Conservation (phyloP, 2,888 invertebrate species). For the Timandra comae region DNA sequence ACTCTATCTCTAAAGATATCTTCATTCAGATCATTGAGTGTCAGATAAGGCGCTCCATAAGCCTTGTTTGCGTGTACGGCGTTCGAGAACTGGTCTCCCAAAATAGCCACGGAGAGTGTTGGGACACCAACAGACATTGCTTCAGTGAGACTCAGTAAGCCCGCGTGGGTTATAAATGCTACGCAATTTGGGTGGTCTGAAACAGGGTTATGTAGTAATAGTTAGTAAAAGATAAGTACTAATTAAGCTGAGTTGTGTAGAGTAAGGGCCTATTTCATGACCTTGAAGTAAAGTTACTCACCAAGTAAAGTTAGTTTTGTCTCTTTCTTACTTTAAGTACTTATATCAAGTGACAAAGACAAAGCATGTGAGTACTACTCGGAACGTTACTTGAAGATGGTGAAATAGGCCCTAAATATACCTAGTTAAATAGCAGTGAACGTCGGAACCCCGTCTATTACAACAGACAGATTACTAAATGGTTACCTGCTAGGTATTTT, state of each 20-base stretch:
- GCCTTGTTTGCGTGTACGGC: constrained; percentile 37
- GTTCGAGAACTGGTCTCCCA: constrained; percentile 70
- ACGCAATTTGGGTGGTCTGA: constrained; percentile 78
- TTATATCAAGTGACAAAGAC: too few species aligned
- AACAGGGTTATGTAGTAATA: constrained; percentile 5
- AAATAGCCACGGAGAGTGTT: constrained; percentile 68
- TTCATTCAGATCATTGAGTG: constrained; percentile 56
- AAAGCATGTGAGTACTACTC: too few species aligned
- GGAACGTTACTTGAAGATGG: too few species aligned
- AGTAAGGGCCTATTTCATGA: too few species aligned
- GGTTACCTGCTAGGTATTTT: too few species aligned
- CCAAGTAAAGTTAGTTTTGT: too few species aligned
- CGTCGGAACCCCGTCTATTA: too few species aligned
- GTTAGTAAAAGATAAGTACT: not conserved
- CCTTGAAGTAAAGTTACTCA: too few species aligned
- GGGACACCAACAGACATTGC: constrained; percentile 72
- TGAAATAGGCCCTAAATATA: too few species aligned
- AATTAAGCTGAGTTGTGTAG: not conserved
- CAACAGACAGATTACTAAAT: too few species aligned
- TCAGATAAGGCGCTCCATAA: constrained; percentile 52
- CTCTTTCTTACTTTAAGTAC: too few species aligned
- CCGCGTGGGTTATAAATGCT: constrained; percentile 67
- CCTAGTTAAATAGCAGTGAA: too few species aligned
- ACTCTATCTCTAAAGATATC: constrained; percentile 51
- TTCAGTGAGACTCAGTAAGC: constrained; percentile 71